Conservation (phyloP, 1,140 invertebrate species). For the Aphaenogaster rudis region DNA sequence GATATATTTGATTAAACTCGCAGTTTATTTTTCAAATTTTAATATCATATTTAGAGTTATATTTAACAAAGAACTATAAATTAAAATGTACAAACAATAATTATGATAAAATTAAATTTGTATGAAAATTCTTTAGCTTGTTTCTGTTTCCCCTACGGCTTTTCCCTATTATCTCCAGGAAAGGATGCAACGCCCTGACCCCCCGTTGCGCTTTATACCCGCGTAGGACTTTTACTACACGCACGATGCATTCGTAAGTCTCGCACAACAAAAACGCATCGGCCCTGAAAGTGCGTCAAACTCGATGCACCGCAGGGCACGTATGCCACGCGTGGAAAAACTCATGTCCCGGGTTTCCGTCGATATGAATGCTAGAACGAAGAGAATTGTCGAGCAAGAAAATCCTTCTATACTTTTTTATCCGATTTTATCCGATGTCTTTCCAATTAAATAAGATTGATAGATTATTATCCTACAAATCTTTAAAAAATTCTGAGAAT, state of each 20-base stretch:
- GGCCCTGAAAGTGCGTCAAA: conserved; percentile 63
- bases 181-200: conserved; percentile 60
- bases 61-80: neutral
- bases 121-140: conserved; percentile 8
- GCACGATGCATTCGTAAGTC: conserved; percentile 56
- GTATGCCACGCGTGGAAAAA: conserved; percentile 50
- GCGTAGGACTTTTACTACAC: conserved; percentile 53
- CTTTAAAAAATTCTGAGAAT: neutral
- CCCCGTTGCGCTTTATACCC: conserved; percentile 65
- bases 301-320: conserved; percentile 51
- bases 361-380: conserved; percentile 24
- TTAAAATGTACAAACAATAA: neutral
- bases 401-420: neutral
- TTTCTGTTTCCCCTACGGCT: conserved; percentile 34
- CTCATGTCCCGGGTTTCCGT: conserved; percentile 40
- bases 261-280: conserved; percentile 55
- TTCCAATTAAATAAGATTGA: neutral
- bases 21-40: neutral
- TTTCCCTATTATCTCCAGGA: conserved; percentile 59
- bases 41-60: neutral
- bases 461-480: neutral
- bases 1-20: conserved; percentile 3
- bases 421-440: neutral
- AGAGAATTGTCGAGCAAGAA: neutral
- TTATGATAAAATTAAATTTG: conserved; percentile 6